Conservation (phyloP, 2,888 invertebrate species). For the Sinodicranocentrus sp. region DNA sequence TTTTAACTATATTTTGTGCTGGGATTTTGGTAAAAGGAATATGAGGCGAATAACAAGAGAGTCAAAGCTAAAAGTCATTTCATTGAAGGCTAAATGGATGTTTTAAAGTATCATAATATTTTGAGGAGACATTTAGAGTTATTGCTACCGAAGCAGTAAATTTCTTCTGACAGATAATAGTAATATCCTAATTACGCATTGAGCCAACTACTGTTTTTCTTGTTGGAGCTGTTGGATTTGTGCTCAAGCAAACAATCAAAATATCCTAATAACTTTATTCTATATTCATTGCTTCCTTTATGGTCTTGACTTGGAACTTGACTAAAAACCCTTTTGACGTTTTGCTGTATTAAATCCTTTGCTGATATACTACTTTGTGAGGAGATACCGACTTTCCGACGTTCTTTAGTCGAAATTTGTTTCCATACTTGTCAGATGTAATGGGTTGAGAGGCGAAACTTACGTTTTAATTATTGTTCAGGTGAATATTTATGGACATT, state of each 20-base stretch:
- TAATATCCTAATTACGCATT: conserved; percentile 57
- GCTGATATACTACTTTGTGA: neutral
- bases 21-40: neutral
- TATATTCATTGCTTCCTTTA: conserved; percentile 33
- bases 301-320: conserved; percentile 23
- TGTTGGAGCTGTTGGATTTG: conserved; percentile 1
- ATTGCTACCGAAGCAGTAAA: conserved; percentile 53
- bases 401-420: neutral
- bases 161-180: conserved; percentile 40
- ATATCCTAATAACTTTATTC: conserved; percentile 57
- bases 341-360: neutral
- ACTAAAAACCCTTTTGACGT: too few species aligned
- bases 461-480: conserved; percentile 38
- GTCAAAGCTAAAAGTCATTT: too few species aligned
- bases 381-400: neutral
- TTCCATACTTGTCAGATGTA: neutral
- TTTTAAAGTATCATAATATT: too few species aligned
- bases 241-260: conserved; percentile 27
- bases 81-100: too few species aligned
- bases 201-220: conserved; percentile 44
- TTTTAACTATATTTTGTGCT: neutral
- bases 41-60: too few species aligned
- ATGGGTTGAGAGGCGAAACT: neutral
- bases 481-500: conserved; percentile 61
- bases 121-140: conserved; percentile 18